These are phyloP conservation scores for Tyrophagus putrescentiae DNA, from an alignment of 1,140 invertebrate species.

Conservation along the genomic window DNA sequence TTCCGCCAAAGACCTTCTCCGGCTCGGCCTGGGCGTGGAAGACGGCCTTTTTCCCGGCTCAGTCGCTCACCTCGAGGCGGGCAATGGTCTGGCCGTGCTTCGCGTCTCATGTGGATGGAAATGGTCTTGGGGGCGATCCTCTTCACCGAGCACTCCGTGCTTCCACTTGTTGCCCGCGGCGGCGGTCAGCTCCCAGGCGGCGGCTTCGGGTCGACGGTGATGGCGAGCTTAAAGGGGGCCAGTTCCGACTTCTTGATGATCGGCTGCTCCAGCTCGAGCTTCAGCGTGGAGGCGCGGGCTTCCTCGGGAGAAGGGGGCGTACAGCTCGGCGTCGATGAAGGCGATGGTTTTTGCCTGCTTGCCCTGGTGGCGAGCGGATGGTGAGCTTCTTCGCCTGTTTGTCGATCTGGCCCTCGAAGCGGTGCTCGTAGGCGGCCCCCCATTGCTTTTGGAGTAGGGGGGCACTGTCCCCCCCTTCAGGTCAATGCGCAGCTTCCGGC, in stretches of 20 bases:
- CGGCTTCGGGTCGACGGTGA: neutral
- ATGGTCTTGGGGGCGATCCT: neutral
- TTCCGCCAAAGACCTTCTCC: no score
- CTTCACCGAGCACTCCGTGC: neutral
- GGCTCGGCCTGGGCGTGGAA: neutral
- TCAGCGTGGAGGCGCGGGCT: constrained; percentile 2
- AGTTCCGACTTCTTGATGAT: no score
- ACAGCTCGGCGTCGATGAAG: constrained; percentile 2
- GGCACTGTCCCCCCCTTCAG: constrained; percentile 9
- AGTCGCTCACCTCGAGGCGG: neutral
- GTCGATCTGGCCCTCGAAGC: neutral
- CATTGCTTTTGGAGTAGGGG: no score
- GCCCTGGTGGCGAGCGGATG: constrained; percentile 1
- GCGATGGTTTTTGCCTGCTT: neutral
- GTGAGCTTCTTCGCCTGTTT: constrained; percentile 7
- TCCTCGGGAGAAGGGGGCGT: neutral
- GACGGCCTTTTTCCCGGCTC: neutral
- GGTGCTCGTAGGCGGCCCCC: neutral
- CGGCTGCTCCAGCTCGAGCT: constrained; percentile 4
- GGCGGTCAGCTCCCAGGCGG: neutral
- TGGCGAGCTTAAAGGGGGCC: neutral
- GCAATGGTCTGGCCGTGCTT: constrained; percentile 2
- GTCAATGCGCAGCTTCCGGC: constrained; percentile 12
- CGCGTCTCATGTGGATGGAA: neutral
- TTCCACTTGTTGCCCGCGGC: constrained; percentile 2